A percentile compares a stretch with the other conserved stretches of the same genome.
Evolutionary conservation across 2,888 invertebrate genomes (phyloP).

Genomic region (Darwinula stevensoni): DNA sequence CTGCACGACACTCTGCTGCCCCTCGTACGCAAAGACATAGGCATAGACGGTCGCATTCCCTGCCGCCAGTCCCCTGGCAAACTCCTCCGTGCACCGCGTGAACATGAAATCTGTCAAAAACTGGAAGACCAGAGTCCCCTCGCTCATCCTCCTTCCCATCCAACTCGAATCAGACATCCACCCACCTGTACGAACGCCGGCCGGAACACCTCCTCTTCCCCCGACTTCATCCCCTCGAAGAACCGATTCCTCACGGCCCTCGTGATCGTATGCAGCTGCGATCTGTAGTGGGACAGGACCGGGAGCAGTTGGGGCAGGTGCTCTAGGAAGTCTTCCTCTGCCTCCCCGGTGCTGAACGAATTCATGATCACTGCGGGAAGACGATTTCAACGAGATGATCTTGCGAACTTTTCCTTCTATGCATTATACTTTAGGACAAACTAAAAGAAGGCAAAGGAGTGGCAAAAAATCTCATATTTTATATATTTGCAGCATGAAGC

Average conservation of each 20-base stretch:
- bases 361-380: slow-evolving; percentile 11
- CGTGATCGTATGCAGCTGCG: slow-evolving; percentile 12
- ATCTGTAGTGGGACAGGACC: slow-evolving; percentile 12
- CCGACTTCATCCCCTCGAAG: slow-evolving; percentile 12
- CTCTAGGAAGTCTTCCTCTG: slow-evolving; percentile 13
- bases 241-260: slow-evolving; percentile 12
- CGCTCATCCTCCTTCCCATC: background rate
- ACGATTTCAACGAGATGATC: no score
- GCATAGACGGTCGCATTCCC: slow-evolving; percentile 12
- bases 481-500: no score
- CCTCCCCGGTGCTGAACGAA: slow-evolving; percentile 12
- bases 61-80: slow-evolving; percentile 11
- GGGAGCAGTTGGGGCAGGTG: slow-evolving; percentile 12
- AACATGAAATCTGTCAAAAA: slow-evolving; percentile 13
- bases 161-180: no score
- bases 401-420: no score
- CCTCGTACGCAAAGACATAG: slow-evolving; percentile 12
- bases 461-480: no score
- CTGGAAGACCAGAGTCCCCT: slow-evolving; percentile 9
- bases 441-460: no score
- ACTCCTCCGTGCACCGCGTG: slow-evolving; percentile 12
- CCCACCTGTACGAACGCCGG: slow-evolving; percentile 12
- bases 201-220: slow-evolving; percentile 13
- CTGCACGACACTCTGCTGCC: slow-evolving; percentile 12
- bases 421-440: no score